Conservation (phyloP, 2,888 invertebrate species). For the Tiliacea citrago region DNA sequence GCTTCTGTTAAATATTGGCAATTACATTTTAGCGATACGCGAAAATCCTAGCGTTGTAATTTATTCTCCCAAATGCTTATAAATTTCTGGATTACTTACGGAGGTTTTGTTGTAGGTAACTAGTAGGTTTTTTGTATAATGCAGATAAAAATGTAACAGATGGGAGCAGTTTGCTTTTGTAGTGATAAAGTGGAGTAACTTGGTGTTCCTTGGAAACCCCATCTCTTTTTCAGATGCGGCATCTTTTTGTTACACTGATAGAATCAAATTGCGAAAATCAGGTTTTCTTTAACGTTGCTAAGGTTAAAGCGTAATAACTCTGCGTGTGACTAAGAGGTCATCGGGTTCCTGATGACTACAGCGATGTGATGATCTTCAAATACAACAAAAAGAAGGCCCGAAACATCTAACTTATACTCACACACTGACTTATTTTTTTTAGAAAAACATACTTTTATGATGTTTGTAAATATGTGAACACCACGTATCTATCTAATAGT, state of each 20-base stretch:
- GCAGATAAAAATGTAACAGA: conserved; percentile 13
- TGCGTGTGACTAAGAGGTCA: conserved; percentile 9
- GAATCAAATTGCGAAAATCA: conserved; percentile 37
- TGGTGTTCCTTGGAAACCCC: not conserved
- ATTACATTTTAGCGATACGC: conserved; percentile 70
- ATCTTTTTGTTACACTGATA: conserved; percentile 39
- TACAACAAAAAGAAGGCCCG: not conserved
- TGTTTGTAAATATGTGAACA: too few relatives aligned
- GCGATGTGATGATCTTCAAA: not conserved
- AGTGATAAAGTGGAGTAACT: not conserved
- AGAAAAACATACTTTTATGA: too few relatives aligned
- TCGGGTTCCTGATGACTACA: not conserved
- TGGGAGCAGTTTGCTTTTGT: not conserved
- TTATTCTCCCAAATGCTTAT: conserved; percentile 64
- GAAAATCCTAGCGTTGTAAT: conserved; percentile 66
- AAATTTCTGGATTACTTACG: conserved; percentile 65
- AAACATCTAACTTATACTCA: not conserved
- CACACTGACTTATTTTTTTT: too few relatives aligned
- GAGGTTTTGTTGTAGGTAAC: conserved; percentile 51
- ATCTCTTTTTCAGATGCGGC: conserved; percentile 32
- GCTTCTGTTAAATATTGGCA: conserved; percentile 69
- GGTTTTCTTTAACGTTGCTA: conserved; percentile 28
- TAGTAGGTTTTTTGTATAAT: conserved; percentile 45
- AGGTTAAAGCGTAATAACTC: not conserved
- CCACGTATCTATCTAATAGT: too few relatives aligned